Evolutionary conservation across 64 coral and sea anemone genomes (phyloP).

Genomic region (Stylophora pistillata): DNA sequence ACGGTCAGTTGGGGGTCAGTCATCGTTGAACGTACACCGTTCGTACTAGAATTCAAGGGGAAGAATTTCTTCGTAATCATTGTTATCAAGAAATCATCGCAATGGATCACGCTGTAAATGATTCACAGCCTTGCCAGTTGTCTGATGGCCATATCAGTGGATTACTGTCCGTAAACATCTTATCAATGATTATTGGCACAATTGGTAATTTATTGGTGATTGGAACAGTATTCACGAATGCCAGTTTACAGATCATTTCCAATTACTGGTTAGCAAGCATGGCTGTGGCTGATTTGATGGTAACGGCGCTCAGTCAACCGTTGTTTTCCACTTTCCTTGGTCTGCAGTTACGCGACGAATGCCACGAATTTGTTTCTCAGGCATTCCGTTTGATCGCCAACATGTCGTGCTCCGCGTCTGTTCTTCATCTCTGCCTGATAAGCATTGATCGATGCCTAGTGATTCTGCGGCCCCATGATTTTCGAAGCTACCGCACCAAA

Average conservation of each 20-base stretch:
- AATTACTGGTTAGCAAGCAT: constrained; percentile 84
- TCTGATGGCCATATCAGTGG: constrained; percentile 25
- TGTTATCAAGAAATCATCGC: not conserved
- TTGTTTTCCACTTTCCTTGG: constrained; percentile 69
- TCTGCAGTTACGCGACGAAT: constrained; percentile 32
- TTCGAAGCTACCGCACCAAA: constrained; percentile 36
- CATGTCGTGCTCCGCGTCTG: constrained; percentile 77
- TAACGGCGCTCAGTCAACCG: constrained; percentile 71
- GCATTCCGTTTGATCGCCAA: constrained; percentile 79
- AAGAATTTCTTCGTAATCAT: not conserved
- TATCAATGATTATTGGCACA: constrained; percentile 63
- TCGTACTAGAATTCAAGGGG: not conserved
- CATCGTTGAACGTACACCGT: not conserved
- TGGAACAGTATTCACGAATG: constrained; percentile 83
- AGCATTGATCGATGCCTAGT: constrained; percentile 80
- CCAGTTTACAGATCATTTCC: constrained; percentile 75
- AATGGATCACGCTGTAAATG: not conserved
- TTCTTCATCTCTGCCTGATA: constrained; percentile 77
- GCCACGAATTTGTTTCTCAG: constrained; percentile 43
- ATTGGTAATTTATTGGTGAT: constrained; percentile 83
- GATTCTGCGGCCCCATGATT: constrained; percentile 67
- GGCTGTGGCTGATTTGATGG: constrained; percentile 78
- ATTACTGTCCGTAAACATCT: constrained; percentile 36
- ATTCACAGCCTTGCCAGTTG: constrained; percentile 3
- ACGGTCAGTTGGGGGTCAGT: not conserved